Conservation (phyloP, 2,888 invertebrate species). For the Erynnis tages region DNA sequence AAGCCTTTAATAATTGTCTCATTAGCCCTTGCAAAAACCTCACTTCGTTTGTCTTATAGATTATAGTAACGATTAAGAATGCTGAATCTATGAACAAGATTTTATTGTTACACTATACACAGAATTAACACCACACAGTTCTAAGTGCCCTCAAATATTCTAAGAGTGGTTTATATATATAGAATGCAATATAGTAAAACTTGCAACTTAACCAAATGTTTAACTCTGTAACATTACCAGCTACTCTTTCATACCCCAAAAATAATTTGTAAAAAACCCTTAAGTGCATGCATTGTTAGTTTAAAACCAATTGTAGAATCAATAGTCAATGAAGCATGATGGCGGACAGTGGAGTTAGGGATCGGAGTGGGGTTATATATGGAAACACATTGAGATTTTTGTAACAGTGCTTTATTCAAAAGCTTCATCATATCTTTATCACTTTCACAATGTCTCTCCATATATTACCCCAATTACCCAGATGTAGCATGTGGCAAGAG, state of each 20-base stretch:
- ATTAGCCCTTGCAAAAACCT: not conserved
- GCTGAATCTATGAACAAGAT: too few relatives aligned
- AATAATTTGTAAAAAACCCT: constrained; percentile 9
- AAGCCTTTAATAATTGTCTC: not conserved
- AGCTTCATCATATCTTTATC: constrained; percentile 82
- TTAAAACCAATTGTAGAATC: constrained; percentile 8
- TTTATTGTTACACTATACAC: too few relatives aligned
- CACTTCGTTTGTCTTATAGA: not conserved
- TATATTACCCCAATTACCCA: constrained; percentile 85
- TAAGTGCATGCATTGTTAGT: constrained; percentile 24
- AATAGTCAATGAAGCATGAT: constrained; percentile 32
- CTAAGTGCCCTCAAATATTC: not conserved
- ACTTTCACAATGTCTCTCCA: constrained; percentile 86
- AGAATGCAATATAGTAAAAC: too few relatives aligned
- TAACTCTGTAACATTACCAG: too few relatives aligned
- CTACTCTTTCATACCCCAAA: not conserved
- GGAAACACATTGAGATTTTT: constrained; percentile 86
- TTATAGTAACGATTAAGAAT: too few relatives aligned
- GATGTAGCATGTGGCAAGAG: constrained; percentile 80
- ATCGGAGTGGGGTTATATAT: constrained; percentile 75
- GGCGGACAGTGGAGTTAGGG: constrained; percentile 47
- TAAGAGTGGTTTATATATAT: not conserved
- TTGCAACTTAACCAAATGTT: too few relatives aligned
- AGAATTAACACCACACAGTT: not conserved
- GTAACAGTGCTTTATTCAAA: constrained; percentile 86